Evolutionary conservation across 2,888 invertebrate species (phyloP), one percentile per base, ranked within the genome.

Genomic region (Trilocha varians): DNA sequence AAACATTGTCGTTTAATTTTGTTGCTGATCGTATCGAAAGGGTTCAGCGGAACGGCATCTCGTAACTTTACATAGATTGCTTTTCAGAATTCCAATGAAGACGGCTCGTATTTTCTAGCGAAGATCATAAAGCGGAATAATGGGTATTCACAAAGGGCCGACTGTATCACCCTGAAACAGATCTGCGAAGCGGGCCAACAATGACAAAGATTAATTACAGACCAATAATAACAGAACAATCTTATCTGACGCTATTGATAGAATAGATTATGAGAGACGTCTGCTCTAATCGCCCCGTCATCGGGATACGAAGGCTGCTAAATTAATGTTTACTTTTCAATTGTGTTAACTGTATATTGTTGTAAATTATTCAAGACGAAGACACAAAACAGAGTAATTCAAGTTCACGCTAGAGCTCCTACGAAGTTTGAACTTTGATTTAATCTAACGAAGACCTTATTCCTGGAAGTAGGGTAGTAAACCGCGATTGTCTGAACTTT

Each of bases 121-220:
- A 48, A 50, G 53, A 48, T 51, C 52, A 53, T 59, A 53, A 57
- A 59, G 47, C 47, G 54, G 49, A 55, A 53, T 50, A 52, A 57
- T 46, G 45, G 55, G 48, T 46, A 54, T 47, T 51, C 56, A 57
- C 55, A 59, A 63, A 58, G 56, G 53, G 56, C 50, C 49, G 52
- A 56, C 53, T 57, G 47, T 65, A 66, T 63, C 68, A 51, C 50
- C 49, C 49, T 43, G 43, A 38, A 60, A 58, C 59, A 65, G 69
- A 70, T 70, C 70, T 72, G 66, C 62, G 63, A 68, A 64, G 59
- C 63, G 60, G 58, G 66, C 64, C 63, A 70, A 69, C 67, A 70
- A 68, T 67, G 77, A 73, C 72, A 66, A 65, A 70, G 79, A 78
- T 79, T 80, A 79, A 78, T 78, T 78, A 77, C 67, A 57, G 57